phyloP scores from a whole-genome alignment of 2,113 vertebrate species.

The Emberiza fucata region DNA sequence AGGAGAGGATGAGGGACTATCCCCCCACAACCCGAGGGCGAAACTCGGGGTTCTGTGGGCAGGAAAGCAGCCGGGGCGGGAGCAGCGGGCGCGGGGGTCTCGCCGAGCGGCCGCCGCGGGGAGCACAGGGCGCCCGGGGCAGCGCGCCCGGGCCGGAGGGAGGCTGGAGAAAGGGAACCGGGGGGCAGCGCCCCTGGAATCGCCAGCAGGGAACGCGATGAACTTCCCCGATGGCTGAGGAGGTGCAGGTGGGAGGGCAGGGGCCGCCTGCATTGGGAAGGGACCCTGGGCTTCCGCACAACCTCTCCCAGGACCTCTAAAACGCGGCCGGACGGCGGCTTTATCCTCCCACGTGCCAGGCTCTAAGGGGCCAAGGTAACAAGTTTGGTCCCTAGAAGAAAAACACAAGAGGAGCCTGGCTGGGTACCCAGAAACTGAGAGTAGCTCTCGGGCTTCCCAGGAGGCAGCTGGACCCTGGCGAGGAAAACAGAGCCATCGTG shows the following conservation, averaged over 20 bases:
- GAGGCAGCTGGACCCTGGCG: rapidly evolving
- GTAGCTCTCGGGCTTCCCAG: not conserved
- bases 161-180: too few species aligned
- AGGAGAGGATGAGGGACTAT: not conserved
- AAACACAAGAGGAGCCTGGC: not conserved
- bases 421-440: not conserved
- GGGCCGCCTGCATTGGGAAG: too few species aligned
- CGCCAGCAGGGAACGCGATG: not conserved
- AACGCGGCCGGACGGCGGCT: not conserved
- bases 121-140: not conserved
- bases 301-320: not conserved
- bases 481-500: rapidly evolving
- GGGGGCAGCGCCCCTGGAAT: not conserved
- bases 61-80: too few species aligned
- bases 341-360: not conserved
- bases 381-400: not conserved
- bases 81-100: not conserved
- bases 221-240: not conserved
- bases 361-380: not conserved
- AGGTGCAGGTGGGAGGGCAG: not conserved
- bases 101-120: not conserved
- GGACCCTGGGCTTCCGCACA: too few species aligned
- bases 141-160: not conserved
- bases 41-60: rapidly evolving
- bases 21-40: not conserved